phyloP scores from a whole-genome alignment of 2,113 vertebrate genomes.

The Aptenodytes forsteri region DNA sequence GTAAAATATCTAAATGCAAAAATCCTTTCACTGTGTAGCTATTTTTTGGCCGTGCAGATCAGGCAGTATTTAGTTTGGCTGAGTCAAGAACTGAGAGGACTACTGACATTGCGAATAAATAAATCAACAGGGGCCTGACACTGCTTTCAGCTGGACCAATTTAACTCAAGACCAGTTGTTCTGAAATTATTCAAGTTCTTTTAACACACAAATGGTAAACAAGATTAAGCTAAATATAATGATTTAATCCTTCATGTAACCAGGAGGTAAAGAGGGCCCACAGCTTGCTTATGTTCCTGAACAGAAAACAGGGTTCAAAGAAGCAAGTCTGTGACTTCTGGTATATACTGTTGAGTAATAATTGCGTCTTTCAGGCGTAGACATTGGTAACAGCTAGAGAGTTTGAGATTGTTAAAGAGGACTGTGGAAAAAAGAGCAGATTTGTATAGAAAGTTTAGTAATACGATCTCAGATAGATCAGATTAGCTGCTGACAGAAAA shows the following conservation, averaged over 20 bases:
- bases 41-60: background rate
- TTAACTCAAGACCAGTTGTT: background rate
- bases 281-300: background rate
- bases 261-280: background rate
- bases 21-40: background rate
- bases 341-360: background rate
- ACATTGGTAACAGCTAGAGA: background rate
- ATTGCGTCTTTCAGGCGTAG: background rate
- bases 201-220: background rate
- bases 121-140: constrained; percentile 6
- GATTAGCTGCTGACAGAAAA: constrained; percentile 34
- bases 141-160: background rate
- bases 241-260: background rate
- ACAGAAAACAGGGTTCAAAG: background rate
- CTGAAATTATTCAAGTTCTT: constrained; percentile 28
- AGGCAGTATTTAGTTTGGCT: background rate
- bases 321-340: background rate
- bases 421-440: background rate
- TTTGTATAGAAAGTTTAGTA: background rate
- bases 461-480: background rate
- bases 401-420: background rate
- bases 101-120: background rate
- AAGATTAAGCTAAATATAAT: background rate
- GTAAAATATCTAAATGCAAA: background rate
- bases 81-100: background rate